phyloP scores from a whole-genome alignment of 2,888 invertebrate species.

The Drosophila pegasa region DNA sequence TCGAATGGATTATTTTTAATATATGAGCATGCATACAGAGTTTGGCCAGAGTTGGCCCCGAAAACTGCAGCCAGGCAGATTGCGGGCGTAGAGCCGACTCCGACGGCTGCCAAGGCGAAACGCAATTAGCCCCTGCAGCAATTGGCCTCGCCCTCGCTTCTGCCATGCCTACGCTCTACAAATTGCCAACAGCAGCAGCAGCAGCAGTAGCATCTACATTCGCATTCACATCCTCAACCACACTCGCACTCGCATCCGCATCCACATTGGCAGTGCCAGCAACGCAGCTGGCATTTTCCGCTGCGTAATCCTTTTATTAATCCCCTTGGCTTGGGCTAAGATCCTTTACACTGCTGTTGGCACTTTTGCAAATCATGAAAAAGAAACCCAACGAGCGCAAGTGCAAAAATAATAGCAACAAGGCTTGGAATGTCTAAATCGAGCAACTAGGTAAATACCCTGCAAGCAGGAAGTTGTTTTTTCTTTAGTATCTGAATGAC shows the following conservation, averaged over 20 bases:
- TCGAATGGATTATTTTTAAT: conserved; percentile 78
- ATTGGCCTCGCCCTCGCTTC: conserved; percentile 33
- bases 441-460: conserved; percentile 19
- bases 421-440: background rate
- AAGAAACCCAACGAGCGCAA: conserved; percentile 52
- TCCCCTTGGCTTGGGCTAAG: conserved; percentile 78
- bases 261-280: conserved; percentile 58
- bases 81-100: conserved; percentile 44
- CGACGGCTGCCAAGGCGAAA: conserved; percentile 60
- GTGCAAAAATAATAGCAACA: conserved; percentile 20
- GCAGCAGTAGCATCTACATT: conserved; percentile 35
- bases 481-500: background rate
- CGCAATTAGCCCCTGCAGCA: conserved; percentile 71
- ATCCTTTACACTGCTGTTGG: conserved; percentile 77
- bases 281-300: conserved; percentile 81
- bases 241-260: conserved; percentile 49
- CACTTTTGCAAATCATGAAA: conserved; percentile 75
- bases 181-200: conserved; percentile 66
- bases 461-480: conserved; percentile 3
- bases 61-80: conserved; percentile 64
- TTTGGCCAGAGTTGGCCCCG: conserved; percentile 30
- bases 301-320: conserved; percentile 82
- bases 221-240: conserved; percentile 47
- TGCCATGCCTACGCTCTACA: conserved; percentile 43
- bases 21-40: conserved; percentile 67